A percentile compares a stretch with the other conserved stretches of the same genome.
phyloP scores from a whole-genome alignment of 2,888 invertebrate species.

The Odontothrips loti region DNA sequence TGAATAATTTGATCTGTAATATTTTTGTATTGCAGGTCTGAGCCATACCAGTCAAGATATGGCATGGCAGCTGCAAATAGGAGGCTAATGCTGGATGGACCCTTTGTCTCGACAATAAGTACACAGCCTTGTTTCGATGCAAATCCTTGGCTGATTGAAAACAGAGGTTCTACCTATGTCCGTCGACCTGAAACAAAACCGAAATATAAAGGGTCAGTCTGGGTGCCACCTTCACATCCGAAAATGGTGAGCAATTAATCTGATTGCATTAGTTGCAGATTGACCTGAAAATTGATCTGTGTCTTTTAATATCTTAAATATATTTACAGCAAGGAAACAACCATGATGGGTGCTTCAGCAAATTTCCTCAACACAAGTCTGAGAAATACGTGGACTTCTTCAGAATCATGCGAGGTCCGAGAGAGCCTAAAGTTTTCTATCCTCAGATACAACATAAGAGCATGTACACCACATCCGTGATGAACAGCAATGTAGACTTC shows the following conservation, averaged over 20 bases:
- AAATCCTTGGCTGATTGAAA: constrained; percentile 44
- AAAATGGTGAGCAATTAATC: not conserved
- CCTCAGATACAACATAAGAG: constrained; percentile 29
- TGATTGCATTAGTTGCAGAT: not conserved
- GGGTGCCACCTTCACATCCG: not conserved
- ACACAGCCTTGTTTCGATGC: constrained; percentile 46
- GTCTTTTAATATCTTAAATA: not conserved
- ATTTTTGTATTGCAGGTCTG: not conserved
- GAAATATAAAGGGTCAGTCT: not conserved
- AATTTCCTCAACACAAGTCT: not conserved
- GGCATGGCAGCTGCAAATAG: not conserved
- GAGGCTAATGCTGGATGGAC: constrained; percentile 23
- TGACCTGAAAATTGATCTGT: not conserved
- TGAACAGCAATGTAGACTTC: constrained; percentile 34
- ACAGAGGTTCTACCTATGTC: constrained; percentile 32
- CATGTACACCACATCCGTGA: constrained; percentile 29
- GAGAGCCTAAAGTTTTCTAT: constrained; percentile 28
- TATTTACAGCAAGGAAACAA: constrained; percentile 10
- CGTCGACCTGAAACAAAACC: not conserved
- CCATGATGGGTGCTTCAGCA: constrained; percentile 19
- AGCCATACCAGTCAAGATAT: not conserved
- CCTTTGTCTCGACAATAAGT: constrained; percentile 30
- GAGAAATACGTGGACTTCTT: not conserved
- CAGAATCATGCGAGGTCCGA: not conserved
- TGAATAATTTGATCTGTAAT: not conserved